Conservation (phyloP, 92 coral and sea anemone genomes). For the Siderastrea radians region DNA sequence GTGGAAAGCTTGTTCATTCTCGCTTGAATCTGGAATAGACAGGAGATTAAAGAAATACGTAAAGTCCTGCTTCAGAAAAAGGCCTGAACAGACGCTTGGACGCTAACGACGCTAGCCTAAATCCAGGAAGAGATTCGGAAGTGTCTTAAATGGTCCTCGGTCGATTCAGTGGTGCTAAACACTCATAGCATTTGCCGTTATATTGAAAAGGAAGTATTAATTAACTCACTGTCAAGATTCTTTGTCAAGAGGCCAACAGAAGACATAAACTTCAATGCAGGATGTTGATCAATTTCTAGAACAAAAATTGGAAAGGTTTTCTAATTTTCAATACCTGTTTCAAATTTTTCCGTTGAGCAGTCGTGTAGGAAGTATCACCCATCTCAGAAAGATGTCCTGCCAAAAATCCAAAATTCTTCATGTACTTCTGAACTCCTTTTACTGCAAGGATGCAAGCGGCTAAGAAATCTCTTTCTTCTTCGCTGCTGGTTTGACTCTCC, state of each 20-base stretch:
- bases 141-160: no score
- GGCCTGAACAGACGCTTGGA: no score
- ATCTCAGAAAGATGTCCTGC: constrained; percentile 58
- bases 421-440: constrained; percentile 68
- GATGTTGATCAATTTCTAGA: no score
- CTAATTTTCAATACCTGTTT: constrained; percentile 16
- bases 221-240: no score
- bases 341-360: constrained; percentile 53
- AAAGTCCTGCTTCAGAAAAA: no score
- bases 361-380: constrained; percentile 30
- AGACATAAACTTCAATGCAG: no score
- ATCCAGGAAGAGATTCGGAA: no score
- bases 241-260: no score
- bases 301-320: not conserved
- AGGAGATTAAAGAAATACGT: not conserved
- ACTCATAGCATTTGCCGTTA: no score
- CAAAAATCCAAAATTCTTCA: constrained; percentile 44
- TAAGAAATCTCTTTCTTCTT: constrained; percentile 58
- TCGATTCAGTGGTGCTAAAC: no score
- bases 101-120: no score
- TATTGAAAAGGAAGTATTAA: no score
- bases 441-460: constrained; percentile 60
- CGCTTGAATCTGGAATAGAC: constrained; percentile 20
- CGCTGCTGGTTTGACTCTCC: not conserved
- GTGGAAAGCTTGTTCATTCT: constrained; percentile 62